phyloP scores from a whole-genome alignment of 2,888 invertebrate genomes.

The Aethes cnicana region DNA sequence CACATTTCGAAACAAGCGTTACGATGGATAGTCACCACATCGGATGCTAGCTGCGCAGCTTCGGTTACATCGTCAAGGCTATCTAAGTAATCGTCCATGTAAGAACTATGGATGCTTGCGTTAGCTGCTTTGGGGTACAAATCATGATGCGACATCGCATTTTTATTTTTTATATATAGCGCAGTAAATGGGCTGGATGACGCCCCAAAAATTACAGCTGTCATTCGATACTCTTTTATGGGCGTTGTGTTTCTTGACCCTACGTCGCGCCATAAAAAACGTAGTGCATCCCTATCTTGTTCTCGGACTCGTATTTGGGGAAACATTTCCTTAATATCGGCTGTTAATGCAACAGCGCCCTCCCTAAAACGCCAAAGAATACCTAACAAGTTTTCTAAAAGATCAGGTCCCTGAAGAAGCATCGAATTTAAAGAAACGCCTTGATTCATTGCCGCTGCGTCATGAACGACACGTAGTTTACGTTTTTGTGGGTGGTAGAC shows the following conservation, averaged over 20 bases:
- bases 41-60: not conserved
- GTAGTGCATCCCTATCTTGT: no score
- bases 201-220: not conserved
- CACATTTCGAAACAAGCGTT: not conserved
- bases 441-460: no score
- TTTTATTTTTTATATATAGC: not conserved
- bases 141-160: not conserved
- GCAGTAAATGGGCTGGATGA: not conserved
- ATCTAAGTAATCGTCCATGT: constrained; percentile 3
- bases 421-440: no score
- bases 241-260: no score
- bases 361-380: not conserved
- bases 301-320: no score
- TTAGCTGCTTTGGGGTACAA: not conserved
- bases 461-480: no score
- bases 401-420: constrained; percentile 2
- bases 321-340: no score
- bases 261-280: no score
- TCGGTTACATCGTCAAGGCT: not conserved
- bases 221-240: constrained; percentile 1
- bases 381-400: not conserved
- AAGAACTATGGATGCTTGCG: not conserved
- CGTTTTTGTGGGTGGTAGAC: no score
- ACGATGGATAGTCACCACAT: not conserved
- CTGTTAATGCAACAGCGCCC: no score